These are phyloP conservation scores for Drosophila fungiperda DNA, from an alignment of 2,888 invertebrate species.

Conservation along the genomic window DNA sequence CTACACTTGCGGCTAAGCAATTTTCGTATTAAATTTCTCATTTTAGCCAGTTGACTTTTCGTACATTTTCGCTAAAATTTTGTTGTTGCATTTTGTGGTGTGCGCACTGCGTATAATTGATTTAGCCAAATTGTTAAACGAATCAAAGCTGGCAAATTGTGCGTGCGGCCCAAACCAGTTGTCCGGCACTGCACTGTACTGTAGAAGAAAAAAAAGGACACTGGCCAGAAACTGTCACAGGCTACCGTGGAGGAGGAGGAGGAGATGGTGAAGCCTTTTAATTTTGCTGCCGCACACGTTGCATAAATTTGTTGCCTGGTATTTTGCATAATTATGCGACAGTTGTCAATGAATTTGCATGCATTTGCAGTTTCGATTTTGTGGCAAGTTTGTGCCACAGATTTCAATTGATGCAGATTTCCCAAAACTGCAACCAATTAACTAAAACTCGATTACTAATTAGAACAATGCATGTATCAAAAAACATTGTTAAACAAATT, in stretches of 20 bases:
- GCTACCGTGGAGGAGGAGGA: too few species aligned
- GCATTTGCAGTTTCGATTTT: constrained; percentile 31
- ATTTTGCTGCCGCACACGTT: constrained; percentile 62
- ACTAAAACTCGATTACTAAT: constrained; percentile 49
- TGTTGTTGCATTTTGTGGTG: constrained; percentile 42
- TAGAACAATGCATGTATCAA: constrained; percentile 5
- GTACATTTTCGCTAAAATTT: constrained; percentile 43
- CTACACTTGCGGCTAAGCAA: constrained; percentile 35
- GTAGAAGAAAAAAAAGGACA: constrained; percentile 14
- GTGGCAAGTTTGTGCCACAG: constrained; percentile 42
- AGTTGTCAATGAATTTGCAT: constrained; percentile 67
- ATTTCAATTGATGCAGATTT: constrained; percentile 18
- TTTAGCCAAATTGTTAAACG: constrained; percentile 76
- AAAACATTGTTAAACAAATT: not conserved
- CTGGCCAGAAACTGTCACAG: not conserved
- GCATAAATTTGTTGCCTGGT: constrained; percentile 65
- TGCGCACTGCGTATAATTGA: constrained; percentile 70
- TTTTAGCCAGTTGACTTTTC: not conserved
- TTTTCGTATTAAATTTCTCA: constrained; percentile 58
- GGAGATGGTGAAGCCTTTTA: constrained; percentile 52
- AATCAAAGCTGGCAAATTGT: constrained; percentile 68
- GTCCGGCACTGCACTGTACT: constrained; percentile 12
- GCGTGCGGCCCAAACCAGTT: constrained; percentile 24
- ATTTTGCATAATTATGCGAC: constrained; percentile 67
- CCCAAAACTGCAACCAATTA: constrained; percentile 29